Base-by-base conservation (phyloP, 2,888 invertebrate species). In the Nematopogon swammerdamellus region DNA sequence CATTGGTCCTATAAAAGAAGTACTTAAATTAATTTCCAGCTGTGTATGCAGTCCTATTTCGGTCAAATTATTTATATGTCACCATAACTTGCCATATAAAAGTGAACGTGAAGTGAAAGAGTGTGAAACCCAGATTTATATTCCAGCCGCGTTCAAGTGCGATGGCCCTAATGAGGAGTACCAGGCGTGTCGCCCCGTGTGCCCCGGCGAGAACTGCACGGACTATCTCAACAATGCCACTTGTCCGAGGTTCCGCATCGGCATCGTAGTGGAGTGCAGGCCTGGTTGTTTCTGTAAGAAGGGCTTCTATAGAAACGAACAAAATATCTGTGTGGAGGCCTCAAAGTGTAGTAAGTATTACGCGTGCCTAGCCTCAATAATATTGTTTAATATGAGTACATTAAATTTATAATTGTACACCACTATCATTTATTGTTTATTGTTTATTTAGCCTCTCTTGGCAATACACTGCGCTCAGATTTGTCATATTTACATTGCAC, bases 151-250 rank as follows among this genome's bases (percentile, higher is more conserved):
- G 1, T 57, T 57, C 45, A 11, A 48, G n/a, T 58, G 58, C 16
- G 17, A 53, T 17, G 53, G 52, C 6, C 52, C 49, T 2, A 51
- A 58, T 44, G 65, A 67, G 48, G 54, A 56, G 18, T 67, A 55
- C 51, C 49, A 49, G 0, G 36, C 61, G 0, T 69, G 68, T 19
- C 64, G 68, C 0, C 51, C 61, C 2, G 57, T 52, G 18, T 68
- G 68, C 48, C 63, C 67, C 0, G 50, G 56, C 1, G 67, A 68
- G 14, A 59, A 58, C 52, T 69, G 68, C 55, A 64, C 60, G 0
- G 45, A 46, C 1, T 59, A 55, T 36, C 18, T 57, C 2, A 53
- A 54, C 11, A 58, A 57, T 25, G 25, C 52, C 1, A 58, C 55
- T 3, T 67, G 66, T 44, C 59, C 56, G 1, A 46, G 14, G 36